These are phyloP conservation scores for Poicephalus gulielmi DNA, from an alignment of 2,113 vertebrate species.

Conservation along the genomic window DNA sequence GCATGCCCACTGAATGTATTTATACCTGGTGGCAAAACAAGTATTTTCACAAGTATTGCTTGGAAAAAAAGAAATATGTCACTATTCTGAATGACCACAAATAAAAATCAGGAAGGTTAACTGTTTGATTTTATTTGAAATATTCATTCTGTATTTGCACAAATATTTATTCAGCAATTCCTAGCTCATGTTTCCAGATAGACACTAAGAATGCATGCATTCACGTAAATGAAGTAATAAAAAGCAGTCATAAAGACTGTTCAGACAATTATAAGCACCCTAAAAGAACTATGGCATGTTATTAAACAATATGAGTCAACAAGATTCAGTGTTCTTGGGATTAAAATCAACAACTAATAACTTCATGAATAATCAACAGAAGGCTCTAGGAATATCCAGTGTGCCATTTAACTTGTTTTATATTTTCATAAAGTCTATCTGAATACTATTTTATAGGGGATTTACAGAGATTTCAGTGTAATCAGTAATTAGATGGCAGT, in stretches of 20 bases:
- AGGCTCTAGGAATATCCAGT: background rate
- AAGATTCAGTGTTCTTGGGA: background rate
- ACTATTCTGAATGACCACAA: background rate
- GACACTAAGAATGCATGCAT: background rate
- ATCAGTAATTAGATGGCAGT: background rate
- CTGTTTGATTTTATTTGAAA: background rate
- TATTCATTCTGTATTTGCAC: background rate
- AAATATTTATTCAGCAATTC: background rate
- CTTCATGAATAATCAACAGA: background rate
- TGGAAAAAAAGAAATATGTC: background rate
- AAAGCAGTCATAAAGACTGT: background rate
- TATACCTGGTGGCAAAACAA: background rate
- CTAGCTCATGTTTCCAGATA: background rate
- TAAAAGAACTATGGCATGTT: background rate
- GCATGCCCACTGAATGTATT: background rate
- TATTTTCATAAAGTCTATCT: background rate
- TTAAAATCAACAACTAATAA: background rate
- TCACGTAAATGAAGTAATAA: background rate
- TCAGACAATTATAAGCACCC: background rate
- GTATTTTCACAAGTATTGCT: background rate
- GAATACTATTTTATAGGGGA: background rate
- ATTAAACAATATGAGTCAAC: constrained; percentile 12
- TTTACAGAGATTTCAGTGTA: background rate
- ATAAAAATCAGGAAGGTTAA: background rate
- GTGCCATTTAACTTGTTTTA: background rate